Evolutionary conservation across 30 jellyfish, hydroid and myxozoan genomes (phyloP).

Genomic region (Calvadosia cruxmelitensis): DNA sequence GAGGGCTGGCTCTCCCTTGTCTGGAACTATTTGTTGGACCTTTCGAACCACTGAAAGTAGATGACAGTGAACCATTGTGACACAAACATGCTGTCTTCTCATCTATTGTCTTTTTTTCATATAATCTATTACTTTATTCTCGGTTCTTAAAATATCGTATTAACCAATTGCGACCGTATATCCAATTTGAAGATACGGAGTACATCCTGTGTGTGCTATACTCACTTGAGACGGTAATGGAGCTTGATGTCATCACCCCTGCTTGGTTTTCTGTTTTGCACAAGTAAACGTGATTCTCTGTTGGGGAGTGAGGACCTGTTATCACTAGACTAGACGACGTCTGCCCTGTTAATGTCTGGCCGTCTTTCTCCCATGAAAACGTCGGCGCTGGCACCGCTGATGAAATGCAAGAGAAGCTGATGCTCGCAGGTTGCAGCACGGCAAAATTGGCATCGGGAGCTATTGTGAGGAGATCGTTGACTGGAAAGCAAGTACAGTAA

Average conservation of each 20-base stretch:
- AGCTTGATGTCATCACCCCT: not conserved
- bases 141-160: too few species aligned
- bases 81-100: too few species aligned
- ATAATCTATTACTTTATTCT: too few species aligned
- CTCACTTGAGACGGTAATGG: not conserved
- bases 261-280: slow-evolving; percentile 1
- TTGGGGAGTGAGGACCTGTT: not conserved
- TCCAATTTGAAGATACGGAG: too few species aligned
- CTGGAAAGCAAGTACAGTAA: too few species aligned
- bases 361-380: not conserved
- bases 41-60: too few species aligned
- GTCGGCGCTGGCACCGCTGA: not conserved
- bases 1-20: too few species aligned
- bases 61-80: too few species aligned
- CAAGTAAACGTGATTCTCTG: not conserved
- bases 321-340: not conserved
- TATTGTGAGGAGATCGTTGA: not conserved
- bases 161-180: too few species aligned
- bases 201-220: too few species aligned
- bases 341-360: not conserved
- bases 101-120: too few species aligned
- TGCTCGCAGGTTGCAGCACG: not conserved
- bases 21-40: too few species aligned
- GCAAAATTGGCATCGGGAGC: not conserved
- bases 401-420: not conserved